phyloP scores from a whole-genome alignment of 2,113 vertebrate genomes.

The Ondatra zibethicus region DNA sequence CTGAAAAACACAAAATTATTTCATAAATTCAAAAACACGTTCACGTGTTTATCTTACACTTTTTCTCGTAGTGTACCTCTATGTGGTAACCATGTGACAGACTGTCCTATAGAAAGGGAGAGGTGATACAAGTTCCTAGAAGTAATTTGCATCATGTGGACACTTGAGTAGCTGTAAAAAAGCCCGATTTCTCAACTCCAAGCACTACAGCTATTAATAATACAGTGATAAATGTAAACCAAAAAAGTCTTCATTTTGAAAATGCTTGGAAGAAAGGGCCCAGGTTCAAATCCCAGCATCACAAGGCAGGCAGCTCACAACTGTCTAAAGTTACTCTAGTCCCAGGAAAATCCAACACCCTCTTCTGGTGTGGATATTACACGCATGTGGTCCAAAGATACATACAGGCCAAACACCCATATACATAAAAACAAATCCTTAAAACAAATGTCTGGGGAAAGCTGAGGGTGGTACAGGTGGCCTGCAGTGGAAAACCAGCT shows the following conservation, averaged over 20 bases:
- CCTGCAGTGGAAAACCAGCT: not conserved
- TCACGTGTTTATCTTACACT: not conserved
- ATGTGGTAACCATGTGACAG: not conserved
- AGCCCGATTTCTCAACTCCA: not conserved
- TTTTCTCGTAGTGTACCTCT: not conserved
- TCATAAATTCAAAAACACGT: conserved; percentile 31
- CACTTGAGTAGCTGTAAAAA: not conserved
- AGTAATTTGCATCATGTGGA: not conserved
- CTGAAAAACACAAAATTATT: conserved; percentile 82
- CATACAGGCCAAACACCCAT: not conserved
- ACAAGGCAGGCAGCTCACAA: not conserved
- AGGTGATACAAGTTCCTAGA: not conserved
- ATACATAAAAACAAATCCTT: not conserved
- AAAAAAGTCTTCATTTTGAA: not conserved
- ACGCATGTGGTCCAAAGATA: not conserved
- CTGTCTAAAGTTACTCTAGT: not conserved
- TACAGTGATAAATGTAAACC: conserved; percentile 22
- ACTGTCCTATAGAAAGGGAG: not conserved
- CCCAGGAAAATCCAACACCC: too few relatives aligned
- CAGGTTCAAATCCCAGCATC: not conserved
- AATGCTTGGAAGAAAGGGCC: not conserved
- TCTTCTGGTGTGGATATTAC: not conserved
- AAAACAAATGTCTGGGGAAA: not conserved
- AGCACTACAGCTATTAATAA: conserved; percentile 7
- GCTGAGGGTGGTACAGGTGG: not conserved